Base-by-base conservation (phyloP, 1,140 invertebrate species). In the Stegodyphus dumicola region DNA sequence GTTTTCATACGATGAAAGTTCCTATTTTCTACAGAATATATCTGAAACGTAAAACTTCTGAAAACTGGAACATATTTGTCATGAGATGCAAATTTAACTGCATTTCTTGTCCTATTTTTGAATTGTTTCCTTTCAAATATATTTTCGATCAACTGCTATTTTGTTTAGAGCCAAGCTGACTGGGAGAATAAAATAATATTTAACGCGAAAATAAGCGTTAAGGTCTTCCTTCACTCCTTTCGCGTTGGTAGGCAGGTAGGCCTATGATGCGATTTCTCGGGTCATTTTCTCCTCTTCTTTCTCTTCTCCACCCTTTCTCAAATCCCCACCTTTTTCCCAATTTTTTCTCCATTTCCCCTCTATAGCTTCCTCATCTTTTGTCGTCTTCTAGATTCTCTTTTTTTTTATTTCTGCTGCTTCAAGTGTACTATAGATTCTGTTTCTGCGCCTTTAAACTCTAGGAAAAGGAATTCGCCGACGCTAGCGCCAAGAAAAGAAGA, bases 201-300 rank as follows among this genome's bases (percentile, higher is more conserved):
- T 67, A 67, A 73, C 65, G 53, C 64, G 52, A 71, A 80, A 71
- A 73, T 73, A 83, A 83, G 66, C 60, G 52, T 53, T 33, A 18
- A 64, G 48, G 73, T 52, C 64, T 77, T 67, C 64, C 9, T 11
- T 67, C 53, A 13, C 60, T 60, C 13, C 5, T 76, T 48, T 74
- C 33, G 7, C 51, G 15, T 64, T 10, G 54, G 64, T 70, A 84
- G 33, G 81, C 81, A 84, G 74, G 81, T 84, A 76, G 81, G 81
- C 81, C 53, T 84, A 60, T 76, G 74, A 84, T 84, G 65, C 81
- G 81, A 84, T 84, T 84, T 84, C 69, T 84, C 81, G 81, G 81
- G 81, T 84, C 81, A 84, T 84, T 84, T 84, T 84, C 65, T 33
- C 74, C 64, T 56, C 80, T 53, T 74, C 70, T 33, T 56, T 76